A percentile compares a stretch with the other conserved stretches of the same genome.
These are phyloP conservation scores for Anolis apletophallus DNA, from an alignment of 2,797 vertebrate genomes.

Conservation along the genomic window DNA sequence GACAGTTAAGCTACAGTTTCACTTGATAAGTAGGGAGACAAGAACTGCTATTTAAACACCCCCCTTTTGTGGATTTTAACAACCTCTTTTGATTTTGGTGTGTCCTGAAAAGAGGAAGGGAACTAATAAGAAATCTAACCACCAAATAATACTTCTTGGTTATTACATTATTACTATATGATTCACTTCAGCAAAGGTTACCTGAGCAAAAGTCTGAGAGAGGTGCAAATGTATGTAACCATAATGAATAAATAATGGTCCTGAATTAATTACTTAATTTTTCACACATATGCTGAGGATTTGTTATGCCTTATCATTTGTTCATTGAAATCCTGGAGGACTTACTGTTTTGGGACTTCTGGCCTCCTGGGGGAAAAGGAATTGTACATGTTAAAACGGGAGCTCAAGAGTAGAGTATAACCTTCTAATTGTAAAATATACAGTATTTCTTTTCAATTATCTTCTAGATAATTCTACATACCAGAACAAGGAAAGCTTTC, in stretches of 20 bases:
- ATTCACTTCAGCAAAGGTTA: background rate
- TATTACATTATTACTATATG: background rate
- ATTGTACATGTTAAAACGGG: background rate
- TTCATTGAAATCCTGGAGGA: background rate
- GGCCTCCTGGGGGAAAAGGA: conserved; percentile 16
- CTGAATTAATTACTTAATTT: background rate
- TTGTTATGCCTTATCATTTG: background rate
- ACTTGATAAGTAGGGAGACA: background rate
- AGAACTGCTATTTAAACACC: background rate
- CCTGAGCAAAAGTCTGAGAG: background rate
- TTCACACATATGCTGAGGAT: background rate
- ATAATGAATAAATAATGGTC: background rate
- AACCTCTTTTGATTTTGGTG: background rate
- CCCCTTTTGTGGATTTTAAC: background rate
- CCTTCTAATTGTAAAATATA: background rate
- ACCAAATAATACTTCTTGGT: background rate
- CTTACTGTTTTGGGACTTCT: background rate
- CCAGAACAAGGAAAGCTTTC: background rate
- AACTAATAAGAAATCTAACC: background rate
- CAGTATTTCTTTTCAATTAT: background rate
- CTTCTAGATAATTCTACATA: background rate
- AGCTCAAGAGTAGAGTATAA: background rate
- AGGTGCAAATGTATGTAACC: background rate
- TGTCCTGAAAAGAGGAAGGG: background rate
- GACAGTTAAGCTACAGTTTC: background rate